These are phyloP conservation scores for Kradibia gibbosae DNA, from an alignment of 1,140 invertebrate species.

Conservation along the genomic window DNA sequence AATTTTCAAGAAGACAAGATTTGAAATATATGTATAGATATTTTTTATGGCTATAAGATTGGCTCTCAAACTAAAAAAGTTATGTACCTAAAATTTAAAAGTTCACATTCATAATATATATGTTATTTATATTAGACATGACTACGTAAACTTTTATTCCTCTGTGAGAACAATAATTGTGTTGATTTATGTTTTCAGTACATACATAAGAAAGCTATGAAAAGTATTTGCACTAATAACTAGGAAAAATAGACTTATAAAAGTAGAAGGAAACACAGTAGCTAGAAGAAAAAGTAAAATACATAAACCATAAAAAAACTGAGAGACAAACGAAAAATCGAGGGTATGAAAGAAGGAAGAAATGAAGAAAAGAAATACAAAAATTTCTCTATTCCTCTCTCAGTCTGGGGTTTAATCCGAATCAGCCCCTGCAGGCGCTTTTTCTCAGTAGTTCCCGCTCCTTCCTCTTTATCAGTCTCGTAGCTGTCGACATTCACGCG, in stretches of 20 bases:
- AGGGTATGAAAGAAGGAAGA: not conserved
- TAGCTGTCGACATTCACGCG: slow-evolving; percentile 43
- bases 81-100: no score
- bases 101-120: no score
- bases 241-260: not conserved
- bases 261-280: not conserved
- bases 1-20: no score
- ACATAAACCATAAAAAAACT: not conserved
- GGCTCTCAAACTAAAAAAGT: no score
- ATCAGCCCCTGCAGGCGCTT: slow-evolving; percentile 56
- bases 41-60: no score
- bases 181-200: no score
- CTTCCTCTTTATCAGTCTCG: slow-evolving; percentile 50
- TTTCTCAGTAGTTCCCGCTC: slow-evolving; percentile 41
- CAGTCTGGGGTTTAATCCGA: slow-evolving; percentile 62
- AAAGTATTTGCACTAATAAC: not conserved
- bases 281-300: slow-evolving; percentile 13
- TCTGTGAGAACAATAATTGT: no score
- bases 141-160: no score
- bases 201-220: no score
- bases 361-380: slow-evolving; percentile 30
- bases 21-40: no score
- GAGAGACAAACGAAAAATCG: slow-evolving; percentile 6
- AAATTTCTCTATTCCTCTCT: slow-evolving; percentile 21
- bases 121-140: no score